A percentile compares a stretch with the other conserved stretches of the same genome.
phyloP scores from a whole-genome alignment of 2,888 invertebrate genomes.

The Diabrotica balteata region DNA sequence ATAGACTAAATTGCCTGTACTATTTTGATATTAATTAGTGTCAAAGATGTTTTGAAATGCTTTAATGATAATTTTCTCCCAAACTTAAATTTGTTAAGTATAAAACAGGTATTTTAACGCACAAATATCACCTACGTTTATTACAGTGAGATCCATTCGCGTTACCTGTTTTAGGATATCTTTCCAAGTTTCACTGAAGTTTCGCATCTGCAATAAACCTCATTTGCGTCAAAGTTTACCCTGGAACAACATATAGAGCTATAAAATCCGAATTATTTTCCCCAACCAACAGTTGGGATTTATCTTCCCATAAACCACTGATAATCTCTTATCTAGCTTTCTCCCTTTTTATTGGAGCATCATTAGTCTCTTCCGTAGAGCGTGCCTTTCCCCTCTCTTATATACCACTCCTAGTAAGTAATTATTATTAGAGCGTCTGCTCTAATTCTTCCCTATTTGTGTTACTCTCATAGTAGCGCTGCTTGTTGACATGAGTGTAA shows the following conservation, averaged over 20 bases:
- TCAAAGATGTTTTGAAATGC: no score
- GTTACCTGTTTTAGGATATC: no score
- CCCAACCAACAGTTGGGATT: constrained; percentile 16
- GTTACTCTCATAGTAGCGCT: not conserved
- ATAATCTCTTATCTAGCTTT: constrained; percentile 15
- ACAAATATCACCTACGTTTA: no score
- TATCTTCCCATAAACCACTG: constrained; percentile 18
- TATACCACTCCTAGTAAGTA: constrained; percentile 2
- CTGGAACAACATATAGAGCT: not conserved
- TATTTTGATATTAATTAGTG: no score
- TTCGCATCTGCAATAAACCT: no score
- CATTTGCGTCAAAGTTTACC: not conserved
- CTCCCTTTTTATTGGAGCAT: constrained; percentile 16
- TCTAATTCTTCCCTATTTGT: constrained; percentile 23
- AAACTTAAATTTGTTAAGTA: no score
- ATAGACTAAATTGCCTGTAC: no score
- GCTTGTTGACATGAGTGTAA: no score
- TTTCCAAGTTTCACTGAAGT: no score
- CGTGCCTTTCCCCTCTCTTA: not conserved
- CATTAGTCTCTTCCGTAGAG: constrained; percentile 16
- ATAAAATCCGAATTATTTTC: constrained; percentile 8
- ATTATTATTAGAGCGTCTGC: constrained; percentile 19
- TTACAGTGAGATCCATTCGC: no score
- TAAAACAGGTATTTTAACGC: no score
- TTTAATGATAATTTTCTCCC: no score